Evolutionary conservation across 2,797 vertebrate species (phyloP).

Genomic region (Phataginus tricuspis): DNA sequence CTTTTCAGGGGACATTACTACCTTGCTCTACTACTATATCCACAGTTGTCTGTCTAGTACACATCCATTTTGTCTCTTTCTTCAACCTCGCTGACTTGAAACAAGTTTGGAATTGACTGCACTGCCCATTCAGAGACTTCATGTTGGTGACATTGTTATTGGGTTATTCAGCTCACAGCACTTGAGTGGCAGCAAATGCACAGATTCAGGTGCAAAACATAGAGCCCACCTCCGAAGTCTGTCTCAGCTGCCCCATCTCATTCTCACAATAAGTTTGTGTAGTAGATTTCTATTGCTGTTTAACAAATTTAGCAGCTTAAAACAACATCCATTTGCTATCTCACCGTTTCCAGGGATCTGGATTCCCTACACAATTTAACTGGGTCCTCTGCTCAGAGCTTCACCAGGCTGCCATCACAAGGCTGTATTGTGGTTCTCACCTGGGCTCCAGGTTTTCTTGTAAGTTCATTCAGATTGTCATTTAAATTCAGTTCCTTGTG

Average conservation of each 20-base stretch:
- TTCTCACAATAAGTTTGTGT: background rate
- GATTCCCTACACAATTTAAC: background rate
- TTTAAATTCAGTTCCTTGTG: background rate
- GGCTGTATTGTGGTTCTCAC: background rate
- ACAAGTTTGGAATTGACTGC: background rate
- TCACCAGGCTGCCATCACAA: background rate
- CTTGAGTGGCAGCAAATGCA: background rate
- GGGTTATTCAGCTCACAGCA: background rate
- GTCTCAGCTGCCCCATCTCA: background rate
- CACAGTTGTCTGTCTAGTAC: background rate
- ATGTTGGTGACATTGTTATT: background rate
- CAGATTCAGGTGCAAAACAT: background rate
- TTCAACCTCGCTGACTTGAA: background rate
- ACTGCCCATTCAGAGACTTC: background rate
- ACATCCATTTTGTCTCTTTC: conserved; percentile 11
- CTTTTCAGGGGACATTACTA: background rate
- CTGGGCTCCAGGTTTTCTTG: background rate
- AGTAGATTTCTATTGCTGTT: background rate
- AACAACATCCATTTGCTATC: background rate
- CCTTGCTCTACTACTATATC: background rate
- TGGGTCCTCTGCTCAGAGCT: background rate
- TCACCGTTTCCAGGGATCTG: background rate
- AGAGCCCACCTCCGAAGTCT: background rate
- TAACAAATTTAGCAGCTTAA: background rate
- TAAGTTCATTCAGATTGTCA: background rate